These are phyloP conservation scores for Trilocha varians DNA, from an alignment of 2,888 invertebrate species.

Conservation along the genomic window DNA sequence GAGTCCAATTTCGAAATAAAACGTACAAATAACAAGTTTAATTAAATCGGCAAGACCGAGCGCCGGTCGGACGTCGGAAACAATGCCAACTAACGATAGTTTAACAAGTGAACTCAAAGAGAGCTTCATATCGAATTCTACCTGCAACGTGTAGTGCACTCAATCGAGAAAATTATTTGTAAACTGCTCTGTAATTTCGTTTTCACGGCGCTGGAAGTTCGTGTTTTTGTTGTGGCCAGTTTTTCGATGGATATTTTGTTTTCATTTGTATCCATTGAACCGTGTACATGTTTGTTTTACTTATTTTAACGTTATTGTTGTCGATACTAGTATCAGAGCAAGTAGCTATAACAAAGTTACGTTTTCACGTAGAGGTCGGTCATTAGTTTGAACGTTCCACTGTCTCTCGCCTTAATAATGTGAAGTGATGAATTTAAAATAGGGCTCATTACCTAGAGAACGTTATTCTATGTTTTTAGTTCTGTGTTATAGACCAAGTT, in stretches of 20 bases:
- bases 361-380: no score
- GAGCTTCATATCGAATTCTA: conserved; percentile 51
- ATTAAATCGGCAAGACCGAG: conserved; percentile 65
- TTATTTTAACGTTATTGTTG: not conserved
- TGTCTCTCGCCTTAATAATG: no score
- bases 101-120: conserved; percentile 62
- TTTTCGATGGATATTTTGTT: conserved; percentile 12
- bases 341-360: no score
- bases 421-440: no score
- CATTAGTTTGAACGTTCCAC: no score
- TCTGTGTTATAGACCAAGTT: no score
- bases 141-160: conserved; percentile 43
- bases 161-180: conserved; percentile 36
- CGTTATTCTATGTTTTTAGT: no score
- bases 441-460: no score
- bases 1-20: conserved; percentile 63
- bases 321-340: no score
- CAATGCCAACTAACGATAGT: conserved; percentile 63
- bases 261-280: not conserved
- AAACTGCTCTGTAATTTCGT: conserved; percentile 25
- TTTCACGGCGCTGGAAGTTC: conserved; percentile 11
- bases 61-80: conserved; percentile 33
- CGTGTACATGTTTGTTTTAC: not conserved
- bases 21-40: conserved; percentile 71
- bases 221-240: not conserved